Conservation (phyloP, 2,888 invertebrate genomes). For the Ormia ochracea region DNA sequence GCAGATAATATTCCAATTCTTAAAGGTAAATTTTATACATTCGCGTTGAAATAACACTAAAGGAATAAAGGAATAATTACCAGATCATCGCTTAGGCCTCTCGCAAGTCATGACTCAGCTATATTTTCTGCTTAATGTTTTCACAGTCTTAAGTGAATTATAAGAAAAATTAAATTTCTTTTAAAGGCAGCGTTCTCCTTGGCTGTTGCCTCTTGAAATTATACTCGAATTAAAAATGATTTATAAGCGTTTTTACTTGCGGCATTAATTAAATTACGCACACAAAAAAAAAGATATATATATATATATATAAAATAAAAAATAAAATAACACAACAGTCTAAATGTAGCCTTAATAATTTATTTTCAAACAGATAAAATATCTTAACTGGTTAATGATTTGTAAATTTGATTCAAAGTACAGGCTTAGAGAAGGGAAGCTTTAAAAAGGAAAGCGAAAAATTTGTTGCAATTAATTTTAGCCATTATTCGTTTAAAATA, state of each 20-base stretch:
- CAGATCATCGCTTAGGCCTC: neutral
- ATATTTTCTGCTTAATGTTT: constrained; percentile 21
- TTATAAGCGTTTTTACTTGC: constrained; percentile 27
- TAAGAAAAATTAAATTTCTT: neutral
- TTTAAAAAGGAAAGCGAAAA: too few species aligned
- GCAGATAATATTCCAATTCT: constrained; percentile 53
- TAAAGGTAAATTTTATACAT: constrained; percentile 48
- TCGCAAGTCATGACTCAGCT: constrained; percentile 20
- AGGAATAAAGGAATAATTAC: neutral
- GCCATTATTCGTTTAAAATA: too few species aligned
- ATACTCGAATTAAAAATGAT: constrained; percentile 59
- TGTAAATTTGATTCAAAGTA: neutral
- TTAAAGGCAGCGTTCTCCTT: neutral
- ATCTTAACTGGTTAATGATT: constrained; percentile 26
- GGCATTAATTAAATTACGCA: too few species aligned
- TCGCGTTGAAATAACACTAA: neutral
- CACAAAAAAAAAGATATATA: too few species aligned
- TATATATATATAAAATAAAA: constrained; percentile 8
- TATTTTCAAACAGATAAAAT: neutral
- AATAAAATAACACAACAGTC: constrained; percentile 2
- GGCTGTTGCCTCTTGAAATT: constrained; percentile 43
- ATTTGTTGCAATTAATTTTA: neutral
- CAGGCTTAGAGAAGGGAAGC: neutral
- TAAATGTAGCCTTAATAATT: neutral
- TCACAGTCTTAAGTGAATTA: neutral